phyloP scores from a whole-genome alignment of 2,888 invertebrate species.

The Lysandra coridon region DNA sequence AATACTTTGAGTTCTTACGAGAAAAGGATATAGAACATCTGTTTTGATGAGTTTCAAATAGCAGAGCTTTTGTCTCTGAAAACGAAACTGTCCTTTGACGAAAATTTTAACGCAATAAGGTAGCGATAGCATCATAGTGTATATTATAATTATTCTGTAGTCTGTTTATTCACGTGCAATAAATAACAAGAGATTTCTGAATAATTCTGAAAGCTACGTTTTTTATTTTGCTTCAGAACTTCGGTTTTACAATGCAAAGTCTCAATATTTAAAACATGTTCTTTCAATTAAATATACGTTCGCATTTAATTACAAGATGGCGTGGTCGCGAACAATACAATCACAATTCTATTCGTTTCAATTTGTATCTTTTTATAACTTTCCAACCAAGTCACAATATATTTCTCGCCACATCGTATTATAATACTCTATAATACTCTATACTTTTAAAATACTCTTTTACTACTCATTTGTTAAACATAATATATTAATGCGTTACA shows the following conservation, averaged over 20 bases:
- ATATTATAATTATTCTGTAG: background rate
- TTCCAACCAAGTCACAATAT: background rate
- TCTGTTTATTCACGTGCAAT: background rate
- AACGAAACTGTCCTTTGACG: no score
- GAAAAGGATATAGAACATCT: no score
- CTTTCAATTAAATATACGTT: background rate
- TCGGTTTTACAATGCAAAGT: background rate
- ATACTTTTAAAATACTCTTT: no score
- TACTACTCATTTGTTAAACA: background rate
- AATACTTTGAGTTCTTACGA: no score
- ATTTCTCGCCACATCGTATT: background rate
- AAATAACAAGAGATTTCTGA: background rate
- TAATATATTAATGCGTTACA: slow-evolving; percentile 51
- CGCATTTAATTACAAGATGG: background rate
- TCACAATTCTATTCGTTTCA: background rate
- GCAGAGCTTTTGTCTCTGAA: no score
- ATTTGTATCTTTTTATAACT: background rate
- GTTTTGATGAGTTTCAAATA: no score
- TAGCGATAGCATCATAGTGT: background rate
- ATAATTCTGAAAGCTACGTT: background rate
- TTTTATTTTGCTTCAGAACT: background rate
- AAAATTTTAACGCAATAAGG: no score
- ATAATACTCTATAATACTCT: background rate
- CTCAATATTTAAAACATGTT: background rate
- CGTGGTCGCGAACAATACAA: background rate